A percentile compares a stretch with the other conserved stretches of the same genome.
Evolutionary conservation across 2,113 vertebrate species (phyloP).

Genomic region (Bos indicus): DNA sequence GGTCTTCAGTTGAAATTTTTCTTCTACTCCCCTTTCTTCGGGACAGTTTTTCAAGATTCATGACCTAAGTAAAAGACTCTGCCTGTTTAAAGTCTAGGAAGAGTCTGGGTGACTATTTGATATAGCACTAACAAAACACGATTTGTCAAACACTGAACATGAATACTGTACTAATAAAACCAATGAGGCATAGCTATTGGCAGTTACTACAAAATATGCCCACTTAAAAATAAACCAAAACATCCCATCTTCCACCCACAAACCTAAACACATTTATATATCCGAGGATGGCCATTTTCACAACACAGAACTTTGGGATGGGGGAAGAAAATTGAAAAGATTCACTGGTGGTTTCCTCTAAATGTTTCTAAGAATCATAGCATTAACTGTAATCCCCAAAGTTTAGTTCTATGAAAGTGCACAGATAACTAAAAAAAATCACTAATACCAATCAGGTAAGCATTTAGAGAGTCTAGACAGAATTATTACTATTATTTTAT

Average conservation of each 20-base stretch:
- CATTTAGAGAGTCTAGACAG: neutral
- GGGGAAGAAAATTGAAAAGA: neutral
- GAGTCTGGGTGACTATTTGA: neutral
- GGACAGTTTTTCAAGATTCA: neutral
- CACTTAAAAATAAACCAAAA: conserved; percentile 7
- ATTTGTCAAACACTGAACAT: neutral
- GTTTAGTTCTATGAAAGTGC: neutral
- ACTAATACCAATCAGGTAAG: neutral
- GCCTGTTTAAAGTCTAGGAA: neutral
- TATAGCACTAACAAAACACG: neutral
- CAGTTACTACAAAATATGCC: neutral
- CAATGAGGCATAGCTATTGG: neutral
- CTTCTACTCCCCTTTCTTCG: neutral
- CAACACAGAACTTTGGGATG: neutral
- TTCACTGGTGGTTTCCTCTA: neutral
- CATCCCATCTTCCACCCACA: neutral
- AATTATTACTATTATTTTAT: neutral
- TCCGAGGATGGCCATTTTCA: neutral
- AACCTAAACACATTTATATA: neutral
- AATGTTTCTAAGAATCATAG: neutral
- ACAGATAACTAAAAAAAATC: neutral
- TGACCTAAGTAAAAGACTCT: neutral
- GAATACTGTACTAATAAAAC: neutral
- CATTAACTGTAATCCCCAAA: neutral
- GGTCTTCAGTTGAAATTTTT: neutral